A percentile compares a stretch with the other conserved stretches of the same genome.
These are phyloP conservation scores for Coptodon bakossiorum DNA, from an alignment of 2,113 vertebrate species.

Conservation along the genomic window DNA sequence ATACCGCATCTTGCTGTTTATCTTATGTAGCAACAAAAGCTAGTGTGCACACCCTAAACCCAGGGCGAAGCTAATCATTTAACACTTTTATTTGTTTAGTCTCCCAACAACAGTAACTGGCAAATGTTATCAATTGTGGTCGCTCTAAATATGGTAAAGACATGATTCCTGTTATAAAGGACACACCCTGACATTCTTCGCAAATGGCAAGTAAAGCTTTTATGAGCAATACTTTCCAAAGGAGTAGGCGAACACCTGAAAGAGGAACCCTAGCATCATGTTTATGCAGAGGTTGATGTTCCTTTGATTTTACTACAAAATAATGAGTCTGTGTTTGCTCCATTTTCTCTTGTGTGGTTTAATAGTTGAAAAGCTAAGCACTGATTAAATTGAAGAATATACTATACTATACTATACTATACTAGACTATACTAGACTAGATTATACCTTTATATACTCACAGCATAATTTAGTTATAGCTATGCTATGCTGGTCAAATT, in stretches of 20 bases:
- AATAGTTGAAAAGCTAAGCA: not conserved
- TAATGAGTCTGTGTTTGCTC: not conserved
- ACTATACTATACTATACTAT: not conserved
- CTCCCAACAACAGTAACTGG: not conserved
- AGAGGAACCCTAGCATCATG: not conserved
- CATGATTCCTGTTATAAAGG: not conserved
- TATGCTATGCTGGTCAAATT: not conserved
- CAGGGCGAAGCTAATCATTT: not conserved
- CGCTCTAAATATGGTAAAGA: not conserved
- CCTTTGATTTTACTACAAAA: not conserved
- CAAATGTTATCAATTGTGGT: not conserved
- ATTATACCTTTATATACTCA: not conserved
- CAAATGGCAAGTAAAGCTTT: not conserved
- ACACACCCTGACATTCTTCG: not conserved
- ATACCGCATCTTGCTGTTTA: not conserved
- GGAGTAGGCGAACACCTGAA: not conserved
- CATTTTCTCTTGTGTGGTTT: not conserved
- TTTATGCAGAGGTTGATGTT: not conserved
- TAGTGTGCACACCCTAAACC: not conserved
- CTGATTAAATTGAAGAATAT: not conserved
- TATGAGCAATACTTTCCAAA: not conserved
- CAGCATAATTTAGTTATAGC: not conserved
- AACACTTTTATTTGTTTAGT: not conserved
- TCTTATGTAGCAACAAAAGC: not conserved
- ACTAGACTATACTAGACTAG: not conserved